Percentiles rank a stretch among this genome's conserved stretches.
Conservation (phyloP, 2,888 invertebrate genomes). For the Ernsta delagoae region DNA sequence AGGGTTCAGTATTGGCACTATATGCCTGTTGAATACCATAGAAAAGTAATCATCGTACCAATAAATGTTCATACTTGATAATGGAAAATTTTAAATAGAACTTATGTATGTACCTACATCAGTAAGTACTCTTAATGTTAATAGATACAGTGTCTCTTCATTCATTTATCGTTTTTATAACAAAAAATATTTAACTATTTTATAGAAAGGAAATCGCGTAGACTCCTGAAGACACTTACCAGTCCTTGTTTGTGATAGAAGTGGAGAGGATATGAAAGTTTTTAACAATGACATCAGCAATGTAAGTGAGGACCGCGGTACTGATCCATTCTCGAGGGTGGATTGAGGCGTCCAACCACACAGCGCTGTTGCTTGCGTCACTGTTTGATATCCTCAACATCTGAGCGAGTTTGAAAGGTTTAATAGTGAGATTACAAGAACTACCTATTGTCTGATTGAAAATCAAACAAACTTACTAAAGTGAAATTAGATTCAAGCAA, state of each 20-base stretch:
- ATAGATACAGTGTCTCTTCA: too few species aligned
- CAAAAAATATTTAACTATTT: too few species aligned
- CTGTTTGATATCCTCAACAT: constrained; percentile 90
- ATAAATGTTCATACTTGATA: too few species aligned
- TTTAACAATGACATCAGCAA: constrained; percentile 89
- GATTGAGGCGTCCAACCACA: constrained; percentile 93
- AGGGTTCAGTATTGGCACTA: constrained; percentile 91
- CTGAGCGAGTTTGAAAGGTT: constrained; percentile 59
- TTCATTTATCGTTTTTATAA: too few species aligned
- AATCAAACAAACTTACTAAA: too few species aligned
- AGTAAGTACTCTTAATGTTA: too few species aligned
- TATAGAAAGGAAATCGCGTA: too few species aligned
- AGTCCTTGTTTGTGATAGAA: constrained; percentile 92
- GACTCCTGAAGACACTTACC: constrained; percentile 75
- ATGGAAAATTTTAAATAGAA: too few species aligned
- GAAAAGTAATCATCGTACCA: too few species aligned
- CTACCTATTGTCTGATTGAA: too few species aligned
- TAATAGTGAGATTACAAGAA: not conserved
- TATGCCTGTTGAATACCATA: constrained; percentile 73
- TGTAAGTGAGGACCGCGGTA: constrained; percentile 90
- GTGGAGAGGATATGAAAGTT: constrained; percentile 87
- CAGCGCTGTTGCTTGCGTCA: constrained; percentile 84
- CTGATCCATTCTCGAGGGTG: constrained; percentile 97
- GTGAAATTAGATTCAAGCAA: too few species aligned
- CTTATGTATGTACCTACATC: too few species aligned